A percentile compares a stretch with the other conserved stretches of the same genome.
These are phyloP conservation scores for Tyria jacobaeae DNA, from an alignment of 2,888 invertebrate species.

Conservation along the genomic window DNA sequence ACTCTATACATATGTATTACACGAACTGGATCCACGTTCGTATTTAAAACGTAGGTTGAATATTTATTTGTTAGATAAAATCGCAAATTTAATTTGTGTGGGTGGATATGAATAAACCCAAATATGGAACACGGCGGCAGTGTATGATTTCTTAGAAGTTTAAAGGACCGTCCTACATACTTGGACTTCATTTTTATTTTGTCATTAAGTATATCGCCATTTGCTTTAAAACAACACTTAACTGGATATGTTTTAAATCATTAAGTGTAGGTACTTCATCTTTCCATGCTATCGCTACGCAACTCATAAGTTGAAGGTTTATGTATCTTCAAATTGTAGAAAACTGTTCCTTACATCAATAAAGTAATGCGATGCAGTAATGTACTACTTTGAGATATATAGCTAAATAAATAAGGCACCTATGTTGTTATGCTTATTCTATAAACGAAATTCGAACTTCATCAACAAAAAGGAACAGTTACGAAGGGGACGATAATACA, in stretches of 20 bases:
- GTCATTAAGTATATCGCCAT: neutral
- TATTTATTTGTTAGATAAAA: conserved; percentile 50
- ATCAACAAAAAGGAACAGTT: too few species aligned
- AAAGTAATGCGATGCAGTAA: too few species aligned
- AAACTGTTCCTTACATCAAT: neutral
- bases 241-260: too few species aligned
- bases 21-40: neutral
- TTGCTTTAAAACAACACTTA: neutral
- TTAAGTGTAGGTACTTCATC: too few species aligned
- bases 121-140: conserved; percentile 39
- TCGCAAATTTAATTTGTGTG: conserved; percentile 49
- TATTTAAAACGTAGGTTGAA: conserved; percentile 33
- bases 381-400: too few species aligned
- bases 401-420: too few species aligned
- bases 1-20: too few species aligned
- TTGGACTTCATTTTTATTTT: neutral
- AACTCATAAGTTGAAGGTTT: neutral
- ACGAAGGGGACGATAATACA: too few species aligned
- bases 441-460: too few species aligned
- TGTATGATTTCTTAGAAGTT: conserved; percentile 44
- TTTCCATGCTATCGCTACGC: too few species aligned
- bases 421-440: too few species aligned
- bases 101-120: conserved; percentile 50
- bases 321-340: conserved; percentile 5
- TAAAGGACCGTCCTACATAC: neutral